Evolutionary conservation across 2,888 invertebrate genomes (phyloP).

Genomic region (Ochropleura leucogaster): DNA sequence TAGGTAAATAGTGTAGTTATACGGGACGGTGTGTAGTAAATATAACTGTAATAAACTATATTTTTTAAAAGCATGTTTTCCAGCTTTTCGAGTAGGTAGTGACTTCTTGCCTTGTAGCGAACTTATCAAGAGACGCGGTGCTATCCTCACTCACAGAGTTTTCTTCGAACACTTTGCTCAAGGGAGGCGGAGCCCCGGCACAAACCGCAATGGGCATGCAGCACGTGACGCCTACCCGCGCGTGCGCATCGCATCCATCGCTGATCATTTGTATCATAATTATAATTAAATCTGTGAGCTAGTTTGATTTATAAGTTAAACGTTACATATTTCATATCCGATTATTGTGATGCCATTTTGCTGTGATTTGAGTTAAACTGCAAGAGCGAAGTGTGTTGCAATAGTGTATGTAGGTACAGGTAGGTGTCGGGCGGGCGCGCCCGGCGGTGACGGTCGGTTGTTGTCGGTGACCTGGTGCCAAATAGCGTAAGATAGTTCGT

Average conservation of each 20-base stretch:
- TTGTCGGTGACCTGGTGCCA: slow-evolving; percentile 72
- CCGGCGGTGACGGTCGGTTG: slow-evolving; percentile 15
- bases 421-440: slow-evolving; percentile 5
- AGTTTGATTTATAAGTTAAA: slow-evolving; percentile 6
- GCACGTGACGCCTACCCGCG: background rate
- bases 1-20: slow-evolving; percentile 37
- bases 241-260: background rate
- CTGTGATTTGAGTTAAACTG: slow-evolving; percentile 73
- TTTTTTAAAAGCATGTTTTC: slow-evolving; percentile 54
- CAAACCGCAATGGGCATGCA: background rate
- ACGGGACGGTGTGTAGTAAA: slow-evolving; percentile 46
- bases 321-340: slow-evolving; percentile 15
- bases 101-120: slow-evolving; percentile 67
- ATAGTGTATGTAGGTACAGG: slow-evolving; percentile 22
- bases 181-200: background rate
- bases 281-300: background rate
- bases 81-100: slow-evolving; percentile 50
- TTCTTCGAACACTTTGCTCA: background rate
- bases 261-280: background rate
- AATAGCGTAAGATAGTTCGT: slow-evolving; percentile 69
- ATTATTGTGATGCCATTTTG: slow-evolving; percentile 65
- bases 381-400: slow-evolving; percentile 45
- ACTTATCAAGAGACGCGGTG: slow-evolving; percentile 65
- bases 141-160: slow-evolving; percentile 48
- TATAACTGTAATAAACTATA: slow-evolving; percentile 49